Percentiles rank a stretch among this genome's conserved stretches.
These are phyloP conservation scores for Leptobrachium leishanense DNA, from an alignment of 2,113 vertebrate species.

Conservation along the genomic window DNA sequence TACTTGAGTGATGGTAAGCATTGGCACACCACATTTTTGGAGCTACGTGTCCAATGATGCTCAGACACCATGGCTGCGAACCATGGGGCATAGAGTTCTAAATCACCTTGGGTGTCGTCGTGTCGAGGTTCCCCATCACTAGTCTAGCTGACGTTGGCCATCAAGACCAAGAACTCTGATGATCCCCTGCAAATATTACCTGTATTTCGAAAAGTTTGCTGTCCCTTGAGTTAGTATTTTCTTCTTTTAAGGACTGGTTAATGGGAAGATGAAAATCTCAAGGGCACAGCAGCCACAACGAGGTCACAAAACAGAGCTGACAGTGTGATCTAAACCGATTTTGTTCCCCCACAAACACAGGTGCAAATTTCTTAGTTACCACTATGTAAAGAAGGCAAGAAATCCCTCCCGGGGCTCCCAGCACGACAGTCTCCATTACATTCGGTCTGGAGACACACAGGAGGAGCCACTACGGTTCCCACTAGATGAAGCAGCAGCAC, in stretches of 20 bases:
- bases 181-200: background rate
- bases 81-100: too few relatives aligned
- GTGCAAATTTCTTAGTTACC: conserved; percentile 16
- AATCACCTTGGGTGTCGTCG: too few relatives aligned
- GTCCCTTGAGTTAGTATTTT: background rate
- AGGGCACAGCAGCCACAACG: background rate
- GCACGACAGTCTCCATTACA: background rate
- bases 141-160: too few relatives aligned
- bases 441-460: background rate
- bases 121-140: too few relatives aligned
- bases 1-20: too few relatives aligned
- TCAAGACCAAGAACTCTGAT: too few relatives aligned
- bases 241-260: background rate
- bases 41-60: too few relatives aligned
- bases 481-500: too few relatives aligned
- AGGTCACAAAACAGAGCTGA: conserved; percentile 8
- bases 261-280: background rate
- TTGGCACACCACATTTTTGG: too few relatives aligned
- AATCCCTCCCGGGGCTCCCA: background rate
- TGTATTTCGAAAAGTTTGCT: background rate
- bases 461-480: background rate
- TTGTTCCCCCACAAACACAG: background rate
- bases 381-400: background rate
- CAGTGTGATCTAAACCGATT: background rate
- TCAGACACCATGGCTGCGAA: too few relatives aligned